A percentile compares a stretch with the other conserved stretches of the same genome.
Evolutionary conservation across 1,140 invertebrate genomes (phyloP).

Genomic region (Hycleus phaleratus): DNA sequence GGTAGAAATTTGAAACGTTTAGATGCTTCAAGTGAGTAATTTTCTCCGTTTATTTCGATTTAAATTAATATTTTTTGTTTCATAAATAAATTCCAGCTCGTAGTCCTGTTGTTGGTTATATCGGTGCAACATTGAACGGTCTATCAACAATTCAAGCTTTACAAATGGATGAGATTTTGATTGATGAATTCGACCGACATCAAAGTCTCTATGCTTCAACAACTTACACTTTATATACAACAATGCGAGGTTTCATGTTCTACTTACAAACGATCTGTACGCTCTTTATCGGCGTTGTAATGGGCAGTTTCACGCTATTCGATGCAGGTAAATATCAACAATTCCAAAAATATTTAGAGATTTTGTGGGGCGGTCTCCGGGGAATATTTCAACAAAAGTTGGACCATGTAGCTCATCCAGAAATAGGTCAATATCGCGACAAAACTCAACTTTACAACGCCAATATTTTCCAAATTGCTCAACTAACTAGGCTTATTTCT

Average conservation of each 20-base stretch:
- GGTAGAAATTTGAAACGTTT: neutral
- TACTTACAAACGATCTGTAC: slow-evolving; percentile 69
- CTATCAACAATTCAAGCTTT: slow-evolving; percentile 67
- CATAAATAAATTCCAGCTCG: slow-evolving; percentile 37
- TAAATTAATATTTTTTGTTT: slow-evolving; percentile 46
- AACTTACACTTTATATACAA: slow-evolving; percentile 52
- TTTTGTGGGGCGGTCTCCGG: slow-evolving; percentile 2
- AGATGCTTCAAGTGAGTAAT: slow-evolving; percentile 41
- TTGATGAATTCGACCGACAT: slow-evolving; percentile 67
- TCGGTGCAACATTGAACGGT: slow-evolving; percentile 38
- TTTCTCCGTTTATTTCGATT: slow-evolving; percentile 41
- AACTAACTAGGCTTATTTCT: too few relatives aligned
- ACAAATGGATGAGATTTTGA: slow-evolving; percentile 63
- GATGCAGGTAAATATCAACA: neutral
- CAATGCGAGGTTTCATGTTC: slow-evolving; percentile 59
- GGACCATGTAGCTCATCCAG: too few relatives aligned
- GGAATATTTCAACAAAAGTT: too few relatives aligned
- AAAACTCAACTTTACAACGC: too few relatives aligned
- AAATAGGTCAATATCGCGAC: too few relatives aligned
- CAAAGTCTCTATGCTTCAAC: slow-evolving; percentile 62
- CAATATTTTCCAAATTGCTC: too few relatives aligned
- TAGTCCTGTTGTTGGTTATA: slow-evolving; percentile 69
- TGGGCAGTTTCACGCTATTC: neutral
- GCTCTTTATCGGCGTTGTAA: slow-evolving; percentile 59
- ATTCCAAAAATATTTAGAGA: neutral